Evolutionary conservation across 2,797 vertebrate genomes (phyloP).

Genomic region (Emydoidea blandingii): DNA sequence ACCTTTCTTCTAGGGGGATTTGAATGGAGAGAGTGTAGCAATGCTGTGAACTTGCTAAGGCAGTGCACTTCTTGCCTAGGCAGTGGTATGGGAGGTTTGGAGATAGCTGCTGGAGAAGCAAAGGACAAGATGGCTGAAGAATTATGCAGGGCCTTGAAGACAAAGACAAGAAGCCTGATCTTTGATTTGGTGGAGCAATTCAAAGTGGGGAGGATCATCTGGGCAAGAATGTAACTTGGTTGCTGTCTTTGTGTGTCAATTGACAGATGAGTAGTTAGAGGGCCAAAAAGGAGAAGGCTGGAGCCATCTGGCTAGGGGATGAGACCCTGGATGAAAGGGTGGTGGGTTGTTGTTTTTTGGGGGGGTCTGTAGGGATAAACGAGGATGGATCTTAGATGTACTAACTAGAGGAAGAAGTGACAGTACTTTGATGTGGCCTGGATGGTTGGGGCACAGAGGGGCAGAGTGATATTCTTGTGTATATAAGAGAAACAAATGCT

Average conservation of each 20-base stretch:
- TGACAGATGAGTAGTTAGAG: background rate
- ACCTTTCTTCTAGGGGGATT: background rate
- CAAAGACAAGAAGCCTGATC: background rate
- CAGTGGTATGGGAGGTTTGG: background rate
- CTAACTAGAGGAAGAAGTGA: background rate
- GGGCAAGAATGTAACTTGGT: background rate
- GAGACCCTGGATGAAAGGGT: background rate
- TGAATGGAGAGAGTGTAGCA: background rate
- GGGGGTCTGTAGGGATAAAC: too few species aligned
- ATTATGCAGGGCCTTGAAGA: background rate
- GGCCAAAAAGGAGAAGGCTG: background rate
- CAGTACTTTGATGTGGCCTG: background rate
- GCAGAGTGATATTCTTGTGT: background rate
- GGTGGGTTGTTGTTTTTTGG: too few species aligned
- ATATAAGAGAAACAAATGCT: background rate
- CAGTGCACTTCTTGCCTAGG: background rate
- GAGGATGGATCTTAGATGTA: background rate
- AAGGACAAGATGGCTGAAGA: background rate
- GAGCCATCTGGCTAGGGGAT: background rate
- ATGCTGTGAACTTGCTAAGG: background rate
- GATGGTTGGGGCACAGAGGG: background rate
- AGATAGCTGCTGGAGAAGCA: background rate
- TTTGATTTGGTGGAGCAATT: background rate
- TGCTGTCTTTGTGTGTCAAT: background rate
- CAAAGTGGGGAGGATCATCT: background rate